Evolutionary conservation across 2,888 invertebrate genomes (phyloP), one percentile per base, ranked within the genome.

Genomic region (Hirtodrosophila duncani): DNA sequence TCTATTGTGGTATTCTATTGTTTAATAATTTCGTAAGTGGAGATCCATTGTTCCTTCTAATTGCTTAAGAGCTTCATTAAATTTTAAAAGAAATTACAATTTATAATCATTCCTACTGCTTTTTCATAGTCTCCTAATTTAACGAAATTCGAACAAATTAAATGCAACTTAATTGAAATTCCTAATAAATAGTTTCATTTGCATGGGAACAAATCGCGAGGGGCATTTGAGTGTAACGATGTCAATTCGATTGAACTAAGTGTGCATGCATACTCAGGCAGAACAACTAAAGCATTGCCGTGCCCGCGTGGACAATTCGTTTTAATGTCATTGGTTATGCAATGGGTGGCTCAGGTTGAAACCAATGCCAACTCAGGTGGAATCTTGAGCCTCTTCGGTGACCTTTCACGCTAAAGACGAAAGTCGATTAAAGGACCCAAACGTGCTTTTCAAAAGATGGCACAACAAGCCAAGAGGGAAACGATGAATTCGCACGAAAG

Each of bases 191-290:
- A 43, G 38, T 24, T 37, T 41, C 17, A 69, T 69, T 72, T 52
- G 42, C 63, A 74, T 81, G 38, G 13, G 26, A 42, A 49, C 57
- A 64, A 50, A 44, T 49, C 65, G 51, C 39, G 26, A 36, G 13
- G 18, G 18, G 11, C 44, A 34, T 44, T 58, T 33, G 13, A 21
- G 30, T 18, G 24, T 37, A 46, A 51, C 49, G 41, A 16, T 43
- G 42, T 46, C 42, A 44, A 51, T 33, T 56, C 38, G 59, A 58
- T 39, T 60, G 37, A 50, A 8, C 48, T 14, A 36, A 65, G 48
- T 30, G 27, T 38, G 50, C 64, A 72, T 80, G 48, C 57, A 55
- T 77, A 71, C 80, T 64, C 42, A 42, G 43, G n/a, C n/a, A n/a
- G n/a, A n/a, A n/a, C n/a, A n/a, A 27, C 18, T 26, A 29, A 38